A percentile compares a stretch with the other conserved stretches of the same genome.
Conservation (phyloP, 2,888 invertebrate species). For the Antheraea yamamai region DNA sequence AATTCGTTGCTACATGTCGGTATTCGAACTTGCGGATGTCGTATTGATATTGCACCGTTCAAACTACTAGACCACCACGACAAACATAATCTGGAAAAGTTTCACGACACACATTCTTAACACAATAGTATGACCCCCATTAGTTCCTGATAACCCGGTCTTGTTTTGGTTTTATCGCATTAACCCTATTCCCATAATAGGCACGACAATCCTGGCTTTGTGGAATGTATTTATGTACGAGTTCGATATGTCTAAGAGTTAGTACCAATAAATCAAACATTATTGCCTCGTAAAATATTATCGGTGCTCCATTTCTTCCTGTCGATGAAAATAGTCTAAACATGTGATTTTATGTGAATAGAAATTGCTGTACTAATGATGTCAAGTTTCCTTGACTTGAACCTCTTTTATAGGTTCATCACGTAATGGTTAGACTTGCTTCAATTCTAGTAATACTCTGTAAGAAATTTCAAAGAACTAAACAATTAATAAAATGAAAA, state of each 20-base stretch:
- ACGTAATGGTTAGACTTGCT: not conserved
- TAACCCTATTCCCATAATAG: conserved; percentile 9
- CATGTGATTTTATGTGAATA: not conserved
- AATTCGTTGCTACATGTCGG: too few species aligned
- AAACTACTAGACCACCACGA: too few species aligned
- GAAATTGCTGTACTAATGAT: conserved; percentile 4
- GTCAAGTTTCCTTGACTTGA: not conserved
- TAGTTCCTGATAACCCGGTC: not conserved
- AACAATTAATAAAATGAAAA: too few species aligned
- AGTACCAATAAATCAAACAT: conserved; percentile 24
- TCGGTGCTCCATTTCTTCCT: conserved; percentile 22
- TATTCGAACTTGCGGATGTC: too few species aligned
- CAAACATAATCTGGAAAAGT: not conserved
- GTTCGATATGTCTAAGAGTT: conserved; percentile 18
- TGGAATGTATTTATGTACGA: conserved; percentile 12
- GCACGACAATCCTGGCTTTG: conserved; percentile 12
- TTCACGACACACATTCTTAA: not conserved
- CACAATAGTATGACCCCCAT: not conserved
- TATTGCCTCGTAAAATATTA: conserved; percentile 23
- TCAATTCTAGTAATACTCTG: too few species aligned
- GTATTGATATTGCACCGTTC: too few species aligned
- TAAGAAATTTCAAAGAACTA: too few species aligned
- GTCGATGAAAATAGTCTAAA: conserved; percentile 13
- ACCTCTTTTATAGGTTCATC: not conserved
- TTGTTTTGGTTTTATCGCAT: conserved; percentile 13